These are phyloP conservation scores for Rhabdomys dilectus DNA, from an alignment of 2,113 vertebrate genomes.

Conservation along the genomic window DNA sequence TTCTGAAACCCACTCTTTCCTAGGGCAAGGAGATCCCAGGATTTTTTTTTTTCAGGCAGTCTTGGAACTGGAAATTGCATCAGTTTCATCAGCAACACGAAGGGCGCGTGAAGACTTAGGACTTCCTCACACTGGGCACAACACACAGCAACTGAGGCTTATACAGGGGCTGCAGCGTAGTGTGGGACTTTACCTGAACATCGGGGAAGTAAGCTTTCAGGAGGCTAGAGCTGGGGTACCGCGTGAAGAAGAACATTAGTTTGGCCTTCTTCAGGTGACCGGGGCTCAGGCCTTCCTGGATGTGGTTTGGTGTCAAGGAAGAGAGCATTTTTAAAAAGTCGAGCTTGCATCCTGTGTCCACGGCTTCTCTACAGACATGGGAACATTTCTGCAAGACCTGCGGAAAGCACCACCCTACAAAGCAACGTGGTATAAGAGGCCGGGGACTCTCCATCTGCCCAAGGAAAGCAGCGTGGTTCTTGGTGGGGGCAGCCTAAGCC, in stretches of 20 bases:
- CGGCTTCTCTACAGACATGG: neutral
- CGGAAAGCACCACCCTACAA: too few relatives aligned
- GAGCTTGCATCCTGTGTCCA: neutral
- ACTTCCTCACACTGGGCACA: neutral
- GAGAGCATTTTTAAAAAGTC: slow-evolving; percentile 33
- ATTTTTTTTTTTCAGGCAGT: neutral
- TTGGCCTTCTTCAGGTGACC: slow-evolving; percentile 98
- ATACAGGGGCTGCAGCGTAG: neutral
- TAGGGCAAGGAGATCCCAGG: too few relatives aligned
- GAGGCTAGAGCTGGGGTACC: slow-evolving; percentile 96
- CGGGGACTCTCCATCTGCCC: neutral
- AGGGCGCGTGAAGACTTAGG: neutral
- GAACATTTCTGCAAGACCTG: neutral
- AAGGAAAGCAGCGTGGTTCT: neutral
- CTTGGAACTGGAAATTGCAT: neutral
- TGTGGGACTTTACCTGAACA: slow-evolving; percentile 91
- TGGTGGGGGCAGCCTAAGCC: neutral
- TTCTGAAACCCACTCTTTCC: neutral
- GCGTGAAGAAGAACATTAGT: slow-evolving; percentile 98
- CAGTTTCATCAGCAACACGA: neutral
- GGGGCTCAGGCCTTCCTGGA: slow-evolving; percentile 95
- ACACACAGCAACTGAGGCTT: neutral
- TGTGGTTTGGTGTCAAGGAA: slow-evolving; percentile 92
- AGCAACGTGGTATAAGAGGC: neutral
- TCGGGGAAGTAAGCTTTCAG: slow-evolving; percentile 96